These are phyloP conservation scores for Epizoanthus rinbou DNA, from an alignment of 92 coral and sea anemone genomes.

Conservation along the genomic window DNA sequence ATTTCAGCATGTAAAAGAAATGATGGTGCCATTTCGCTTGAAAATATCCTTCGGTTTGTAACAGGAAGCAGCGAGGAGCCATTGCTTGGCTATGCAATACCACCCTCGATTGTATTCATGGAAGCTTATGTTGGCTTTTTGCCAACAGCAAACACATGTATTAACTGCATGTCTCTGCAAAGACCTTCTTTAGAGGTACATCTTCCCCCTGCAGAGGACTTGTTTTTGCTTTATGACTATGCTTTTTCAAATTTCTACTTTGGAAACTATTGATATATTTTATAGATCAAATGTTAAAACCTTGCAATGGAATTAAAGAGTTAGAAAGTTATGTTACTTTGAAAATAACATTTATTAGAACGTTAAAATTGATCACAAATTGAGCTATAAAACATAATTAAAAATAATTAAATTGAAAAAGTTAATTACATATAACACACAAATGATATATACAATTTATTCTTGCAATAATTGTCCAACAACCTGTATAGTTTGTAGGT, in stretches of 20 bases:
- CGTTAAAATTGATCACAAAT: slow-evolving; percentile 2
- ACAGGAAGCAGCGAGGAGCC: slow-evolving; percentile 46
- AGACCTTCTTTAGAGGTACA: slow-evolving; percentile 25
- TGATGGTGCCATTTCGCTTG: slow-evolving; percentile 39
- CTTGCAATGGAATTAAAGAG: not conserved
- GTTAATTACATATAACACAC: slow-evolving; percentile 4
- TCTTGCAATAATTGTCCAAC: slow-evolving; percentile 17
- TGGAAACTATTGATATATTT: slow-evolving; percentile 16
- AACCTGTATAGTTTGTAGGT: slow-evolving; percentile 11
- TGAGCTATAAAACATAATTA: not conserved
- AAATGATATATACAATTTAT: slow-evolving; percentile 3
- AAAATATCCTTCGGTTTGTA: slow-evolving; percentile 33
- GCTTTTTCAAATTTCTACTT: slow-evolving; percentile 43
- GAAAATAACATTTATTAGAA: not conserved
- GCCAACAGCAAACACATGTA: slow-evolving; percentile 50
- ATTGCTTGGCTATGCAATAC: slow-evolving; percentile 34
- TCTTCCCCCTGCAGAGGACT: slow-evolving; percentile 16
- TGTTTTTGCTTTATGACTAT: slow-evolving; percentile 40
- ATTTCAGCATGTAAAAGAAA: slow-evolving; percentile 35
- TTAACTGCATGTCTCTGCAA: slow-evolving; percentile 33
- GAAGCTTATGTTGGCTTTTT: slow-evolving; percentile 41
- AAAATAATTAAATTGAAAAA: not conserved
- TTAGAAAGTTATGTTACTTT: slow-evolving; percentile 7
- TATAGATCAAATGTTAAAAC: slow-evolving; percentile 3
- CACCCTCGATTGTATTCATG: slow-evolving; percentile 19